A percentile compares a stretch with the other conserved stretches of the same genome.
phyloP scores from a whole-genome alignment of 2,888 invertebrate species.

The Drosophila multiciliata region DNA sequence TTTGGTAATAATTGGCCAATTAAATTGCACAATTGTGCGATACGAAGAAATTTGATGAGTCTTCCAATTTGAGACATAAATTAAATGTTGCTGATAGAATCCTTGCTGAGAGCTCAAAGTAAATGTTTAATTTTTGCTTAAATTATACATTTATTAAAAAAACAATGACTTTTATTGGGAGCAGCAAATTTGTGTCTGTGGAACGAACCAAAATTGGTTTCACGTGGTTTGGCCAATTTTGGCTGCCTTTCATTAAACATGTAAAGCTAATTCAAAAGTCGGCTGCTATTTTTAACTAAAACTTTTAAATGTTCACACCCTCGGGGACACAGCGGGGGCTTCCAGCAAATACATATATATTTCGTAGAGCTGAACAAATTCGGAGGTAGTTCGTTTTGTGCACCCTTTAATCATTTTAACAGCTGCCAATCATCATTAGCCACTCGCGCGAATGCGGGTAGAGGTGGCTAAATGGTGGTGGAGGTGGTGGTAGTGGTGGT shows the following conservation, averaged over 20 bases:
- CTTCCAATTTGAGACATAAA: neutral
- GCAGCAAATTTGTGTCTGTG: neutral
- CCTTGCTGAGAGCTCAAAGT: neutral
- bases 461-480: constrained; percentile 17
- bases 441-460: constrained; percentile 29
- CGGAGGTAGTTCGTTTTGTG: constrained; percentile 33
- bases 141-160: neutral
- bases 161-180: neutral
- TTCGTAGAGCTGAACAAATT: constrained; percentile 8
- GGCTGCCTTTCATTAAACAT: constrained; percentile 37
- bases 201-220: constrained; percentile 2
- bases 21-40: neutral
- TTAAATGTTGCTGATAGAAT: neutral
- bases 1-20: neutral
- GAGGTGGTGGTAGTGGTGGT: neutral
- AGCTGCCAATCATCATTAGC: constrained; percentile 81
- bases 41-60: neutral
- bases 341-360: constrained; percentile 2
- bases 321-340: no score
- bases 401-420: constrained; percentile 77
- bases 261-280: constrained; percentile 38
- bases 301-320: constrained; percentile 43
- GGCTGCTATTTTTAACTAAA: constrained; percentile 25
- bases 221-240: constrained; percentile 1
- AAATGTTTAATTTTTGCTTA: neutral